A percentile compares a stretch with the other conserved stretches of the same genome.
phyloP scores from a whole-genome alignment of 2,888 invertebrate species.

The Dilophus febrilis region DNA sequence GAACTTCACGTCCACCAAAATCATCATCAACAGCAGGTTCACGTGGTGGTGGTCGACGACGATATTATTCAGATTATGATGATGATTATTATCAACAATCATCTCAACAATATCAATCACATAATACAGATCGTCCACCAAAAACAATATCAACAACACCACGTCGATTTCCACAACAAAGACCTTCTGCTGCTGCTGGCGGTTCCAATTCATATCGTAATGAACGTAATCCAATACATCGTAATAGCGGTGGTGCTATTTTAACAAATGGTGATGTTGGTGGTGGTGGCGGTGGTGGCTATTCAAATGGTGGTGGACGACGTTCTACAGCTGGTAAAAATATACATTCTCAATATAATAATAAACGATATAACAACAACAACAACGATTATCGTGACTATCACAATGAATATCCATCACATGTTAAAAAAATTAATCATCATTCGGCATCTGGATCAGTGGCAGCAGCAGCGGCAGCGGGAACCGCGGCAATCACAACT shows the following conservation, averaged over 20 bases:
- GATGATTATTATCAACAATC: background rate
- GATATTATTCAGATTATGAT: slow-evolving; percentile 3
- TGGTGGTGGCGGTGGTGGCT: background rate
- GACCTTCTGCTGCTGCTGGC: no score
- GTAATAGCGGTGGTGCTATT: background rate
- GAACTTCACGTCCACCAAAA: slow-evolving; percentile 37
- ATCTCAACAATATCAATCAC: no score
- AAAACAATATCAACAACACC: no score
- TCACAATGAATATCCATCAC: slow-evolving; percentile 1
- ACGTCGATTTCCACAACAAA: slow-evolving; percentile 1
- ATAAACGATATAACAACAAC: background rate
- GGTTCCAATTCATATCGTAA: no score
- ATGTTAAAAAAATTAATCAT: slow-evolving; percentile 13
- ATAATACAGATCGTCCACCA: background rate
- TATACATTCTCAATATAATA: no score
- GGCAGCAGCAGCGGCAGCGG: no score
- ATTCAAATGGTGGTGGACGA: background rate
- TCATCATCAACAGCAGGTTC: slow-evolving; percentile 18
- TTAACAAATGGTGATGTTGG: background rate
- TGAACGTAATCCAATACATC: slow-evolving; percentile 1
- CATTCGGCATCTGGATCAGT: slow-evolving; percentile 18
- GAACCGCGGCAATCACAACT: no score
- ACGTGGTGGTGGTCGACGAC: slow-evolving; percentile 1
- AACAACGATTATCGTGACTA: background rate
- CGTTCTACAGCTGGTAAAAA: background rate